Evolutionary conservation across 2,888 invertebrate species (phyloP).

Genomic region (Meandrusa payeni): DNA sequence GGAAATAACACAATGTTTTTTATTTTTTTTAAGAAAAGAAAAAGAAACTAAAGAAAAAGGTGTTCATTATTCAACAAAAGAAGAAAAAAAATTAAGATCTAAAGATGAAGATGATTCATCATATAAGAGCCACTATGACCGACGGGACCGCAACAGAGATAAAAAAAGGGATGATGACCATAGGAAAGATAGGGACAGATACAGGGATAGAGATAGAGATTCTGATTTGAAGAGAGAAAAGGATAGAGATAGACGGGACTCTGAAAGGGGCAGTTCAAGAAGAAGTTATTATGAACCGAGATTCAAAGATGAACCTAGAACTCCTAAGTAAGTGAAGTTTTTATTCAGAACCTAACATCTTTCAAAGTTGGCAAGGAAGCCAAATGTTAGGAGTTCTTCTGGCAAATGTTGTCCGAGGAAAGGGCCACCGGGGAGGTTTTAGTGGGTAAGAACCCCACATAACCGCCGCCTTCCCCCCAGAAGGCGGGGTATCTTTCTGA

Average conservation of each 20-base stretch:
- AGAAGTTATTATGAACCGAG: constrained; percentile 80
- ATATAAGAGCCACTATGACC: constrained; percentile 54
- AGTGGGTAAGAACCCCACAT: no score
- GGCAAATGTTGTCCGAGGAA: no score
- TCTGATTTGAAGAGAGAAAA: constrained; percentile 43
- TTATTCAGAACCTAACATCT: no score
- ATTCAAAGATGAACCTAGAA: constrained; percentile 92
- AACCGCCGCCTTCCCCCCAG: no score
- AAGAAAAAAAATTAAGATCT: constrained; percentile 66
- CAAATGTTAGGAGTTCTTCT: no score
- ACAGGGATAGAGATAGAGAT: constrained; percentile 34
- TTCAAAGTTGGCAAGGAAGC: no score
- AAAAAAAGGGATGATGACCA: constrained; percentile 34
- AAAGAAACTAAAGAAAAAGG: constrained; percentile 84
- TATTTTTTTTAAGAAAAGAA: constrained; percentile 54
- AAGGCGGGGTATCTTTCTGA: no score
- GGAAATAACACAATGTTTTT: neutral
- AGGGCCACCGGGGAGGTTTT: no score
- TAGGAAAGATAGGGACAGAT: constrained; percentile 32
- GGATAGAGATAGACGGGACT: constrained; percentile 50
- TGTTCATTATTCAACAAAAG: constrained; percentile 85
- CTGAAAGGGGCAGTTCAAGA: constrained; percentile 60
- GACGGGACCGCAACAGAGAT: constrained; percentile 50
- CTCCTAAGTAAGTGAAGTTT: constrained; percentile 81
- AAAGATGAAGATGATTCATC: constrained; percentile 61